Percentiles rank a stretch among this genome's conserved stretches.
Conservation (phyloP, 2,113 vertebrate species). For the Pelvicachromis taeniatus region DNA sequence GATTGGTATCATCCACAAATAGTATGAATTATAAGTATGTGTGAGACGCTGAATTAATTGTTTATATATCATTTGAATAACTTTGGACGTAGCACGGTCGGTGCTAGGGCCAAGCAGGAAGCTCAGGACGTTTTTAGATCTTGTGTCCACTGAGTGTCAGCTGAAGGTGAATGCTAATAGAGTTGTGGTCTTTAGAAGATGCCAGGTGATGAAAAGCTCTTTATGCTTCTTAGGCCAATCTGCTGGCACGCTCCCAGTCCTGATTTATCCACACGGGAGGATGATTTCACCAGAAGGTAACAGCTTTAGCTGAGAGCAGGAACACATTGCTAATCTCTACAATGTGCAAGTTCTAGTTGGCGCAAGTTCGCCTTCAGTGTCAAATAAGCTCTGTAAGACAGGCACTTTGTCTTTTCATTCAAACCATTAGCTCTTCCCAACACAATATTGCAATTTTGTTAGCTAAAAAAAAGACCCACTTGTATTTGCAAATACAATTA, state of each 20-base stretch:
- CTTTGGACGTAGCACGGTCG: neutral
- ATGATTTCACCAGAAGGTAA: neutral
- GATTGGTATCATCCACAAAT: neutral
- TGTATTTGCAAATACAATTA: neutral
- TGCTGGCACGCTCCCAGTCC: slow-evolving; percentile 27
- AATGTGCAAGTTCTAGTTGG: slow-evolving; percentile 31
- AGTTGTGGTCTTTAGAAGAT: neutral
- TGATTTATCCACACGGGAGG: slow-evolving; percentile 4
- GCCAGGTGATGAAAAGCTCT: slow-evolving; percentile 49
- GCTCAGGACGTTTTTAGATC: neutral
- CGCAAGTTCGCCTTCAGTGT: neutral
- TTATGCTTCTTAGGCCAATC: slow-evolving; percentile 60
- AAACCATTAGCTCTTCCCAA: neutral
- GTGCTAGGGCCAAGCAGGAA: neutral
- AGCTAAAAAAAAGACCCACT: neutral
- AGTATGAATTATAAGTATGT: neutral
- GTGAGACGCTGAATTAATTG: fast-evolving
- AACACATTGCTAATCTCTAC: slow-evolving; percentile 14
- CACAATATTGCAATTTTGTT: neutral
- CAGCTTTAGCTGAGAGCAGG: slow-evolving; percentile 19
- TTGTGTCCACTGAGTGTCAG: neutral
- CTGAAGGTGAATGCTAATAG: neutral
- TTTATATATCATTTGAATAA: neutral
- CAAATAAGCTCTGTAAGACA: fast-evolving
- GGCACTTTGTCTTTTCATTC: neutral